These are phyloP conservation scores for Trissolcus japonicus DNA, from an alignment of 2,888 invertebrate species.

Conservation along the genomic window DNA sequence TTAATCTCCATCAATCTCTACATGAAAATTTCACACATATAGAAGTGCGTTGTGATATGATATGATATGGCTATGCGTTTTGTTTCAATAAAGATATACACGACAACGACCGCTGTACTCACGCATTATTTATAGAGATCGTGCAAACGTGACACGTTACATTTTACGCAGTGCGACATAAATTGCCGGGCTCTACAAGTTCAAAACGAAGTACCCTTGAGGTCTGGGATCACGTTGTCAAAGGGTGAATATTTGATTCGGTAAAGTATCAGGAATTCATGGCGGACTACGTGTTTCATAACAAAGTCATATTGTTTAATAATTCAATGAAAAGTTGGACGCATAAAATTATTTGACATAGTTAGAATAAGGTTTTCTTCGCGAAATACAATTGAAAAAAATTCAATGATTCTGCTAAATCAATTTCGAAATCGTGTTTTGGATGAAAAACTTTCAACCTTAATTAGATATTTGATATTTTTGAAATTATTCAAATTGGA, in stretches of 20 bases:
- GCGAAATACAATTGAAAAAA: too few relatives aligned
- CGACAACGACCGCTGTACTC: slow-evolving; percentile 20
- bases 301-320: slow-evolving; percentile 27
- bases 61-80: slow-evolving; percentile 18
- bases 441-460: too few relatives aligned
- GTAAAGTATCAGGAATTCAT: slow-evolving; percentile 27
- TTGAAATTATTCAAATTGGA: too few relatives aligned
- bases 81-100: slow-evolving; percentile 45
- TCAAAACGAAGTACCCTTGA: slow-evolving; percentile 43
- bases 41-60: slow-evolving; percentile 1
- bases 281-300: slow-evolving; percentile 15
- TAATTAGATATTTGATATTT: too few relatives aligned
- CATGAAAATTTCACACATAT: neutral
- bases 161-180: slow-evolving; percentile 39
- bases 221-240: slow-evolving; percentile 30
- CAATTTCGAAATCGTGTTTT: too few relatives aligned
- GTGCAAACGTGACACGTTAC: slow-evolving; percentile 33
- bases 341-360: neutral
- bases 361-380: too few relatives aligned
- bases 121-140: slow-evolving; percentile 49
- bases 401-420: too few relatives aligned
- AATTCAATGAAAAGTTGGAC: neutral
- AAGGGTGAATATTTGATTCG: slow-evolving; percentile 47
- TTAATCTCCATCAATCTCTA: neutral
- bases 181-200: slow-evolving; percentile 39